phyloP scores from a whole-genome alignment of 2,888 invertebrate species.

The Saturnia japonica region DNA sequence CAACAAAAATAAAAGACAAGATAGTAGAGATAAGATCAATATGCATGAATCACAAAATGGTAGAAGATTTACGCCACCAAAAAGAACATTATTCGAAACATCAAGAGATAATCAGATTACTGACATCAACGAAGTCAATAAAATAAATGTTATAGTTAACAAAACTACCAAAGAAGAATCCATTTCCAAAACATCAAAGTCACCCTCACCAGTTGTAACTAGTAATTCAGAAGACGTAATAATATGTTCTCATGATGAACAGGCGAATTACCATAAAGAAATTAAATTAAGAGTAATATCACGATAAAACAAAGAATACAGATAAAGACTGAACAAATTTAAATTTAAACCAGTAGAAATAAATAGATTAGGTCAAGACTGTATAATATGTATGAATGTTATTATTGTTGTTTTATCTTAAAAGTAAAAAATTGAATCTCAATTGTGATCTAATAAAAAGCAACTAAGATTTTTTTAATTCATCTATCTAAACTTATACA shows the following conservation, averaged over 20 bases:
- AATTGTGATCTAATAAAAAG: not conserved
- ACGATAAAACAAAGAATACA: constrained; percentile 5
- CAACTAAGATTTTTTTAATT: not conserved
- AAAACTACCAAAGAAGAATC: constrained; percentile 7
- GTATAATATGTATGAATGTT: not conserved
- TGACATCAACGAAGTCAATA: not conserved
- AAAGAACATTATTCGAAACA: constrained; percentile 8
- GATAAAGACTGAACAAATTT: not conserved
- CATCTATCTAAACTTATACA: not conserved
- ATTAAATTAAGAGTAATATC: constrained; percentile 33
- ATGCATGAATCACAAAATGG: constrained; percentile 36
- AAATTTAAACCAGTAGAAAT: not conserved
- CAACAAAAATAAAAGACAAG: constrained; percentile 30
- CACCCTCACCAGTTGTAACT: constrained; percentile 22
- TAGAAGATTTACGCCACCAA: constrained; percentile 23
- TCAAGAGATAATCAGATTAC: not conserved
- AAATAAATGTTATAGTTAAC: constrained; percentile 3
- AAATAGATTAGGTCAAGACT: not conserved
- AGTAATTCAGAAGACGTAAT: constrained; percentile 63
- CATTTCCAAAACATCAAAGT: not conserved
- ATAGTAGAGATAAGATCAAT: constrained; percentile 28
- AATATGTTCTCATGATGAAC: constrained; percentile 65
- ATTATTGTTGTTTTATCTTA: not conserved
- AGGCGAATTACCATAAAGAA: constrained; percentile 62
- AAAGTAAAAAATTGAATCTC: not conserved